Evolutionary conservation across 2,888 invertebrate genomes (phyloP), one percentile per base, ranked within the genome.

Genomic region (Thereva nobilitata): DNA sequence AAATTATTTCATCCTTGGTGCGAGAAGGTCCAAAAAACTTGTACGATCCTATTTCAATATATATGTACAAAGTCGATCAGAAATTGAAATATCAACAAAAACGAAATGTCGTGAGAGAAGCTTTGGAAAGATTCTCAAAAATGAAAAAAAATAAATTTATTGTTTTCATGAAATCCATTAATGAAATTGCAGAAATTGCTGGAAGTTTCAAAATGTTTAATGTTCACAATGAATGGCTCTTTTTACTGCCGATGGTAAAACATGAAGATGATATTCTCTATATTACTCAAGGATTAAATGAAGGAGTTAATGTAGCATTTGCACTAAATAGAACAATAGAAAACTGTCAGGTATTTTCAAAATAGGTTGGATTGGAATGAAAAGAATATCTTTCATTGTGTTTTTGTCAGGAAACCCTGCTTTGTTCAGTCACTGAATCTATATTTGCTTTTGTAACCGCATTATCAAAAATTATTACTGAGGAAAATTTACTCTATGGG

Each of bases 261-360:
- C 75, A 73, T 0, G 78, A 78, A 4, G 79, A 81, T 4, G 81
- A 82, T 1, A 86, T 88, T 73, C 75, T 88, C 4, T 79, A 84
- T 0, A 80, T 81, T 12, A 83, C 89, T 35, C 82, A 85, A 49
- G 83, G 84, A 70, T 79, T 87, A 1, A 78, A 91, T 37, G 93
- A 93, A 76, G 93, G 93, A 0, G 91, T 91, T 73, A 92, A 93
- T 76, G 81, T 93, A 6, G 92, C 92, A 0, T 92, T 91, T 74
- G 83, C 90, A 10, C 87, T 88, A 70, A 93, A 93, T 76, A 81
- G 83, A 23, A 90, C 91, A 0, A 79, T 80, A 40, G 73, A 77
- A 37, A 78, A 81, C 40, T 90, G 90, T 75, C 79, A 81, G 82
- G 89, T 89, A 77, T 38, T 23, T 23, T 23, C 23, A 2, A 23